A percentile compares a stretch with the other conserved stretches of the same genome.
These are phyloP conservation scores for Epirrita christyi DNA, from an alignment of 2,888 invertebrate genomes.

Conservation along the genomic window DNA sequence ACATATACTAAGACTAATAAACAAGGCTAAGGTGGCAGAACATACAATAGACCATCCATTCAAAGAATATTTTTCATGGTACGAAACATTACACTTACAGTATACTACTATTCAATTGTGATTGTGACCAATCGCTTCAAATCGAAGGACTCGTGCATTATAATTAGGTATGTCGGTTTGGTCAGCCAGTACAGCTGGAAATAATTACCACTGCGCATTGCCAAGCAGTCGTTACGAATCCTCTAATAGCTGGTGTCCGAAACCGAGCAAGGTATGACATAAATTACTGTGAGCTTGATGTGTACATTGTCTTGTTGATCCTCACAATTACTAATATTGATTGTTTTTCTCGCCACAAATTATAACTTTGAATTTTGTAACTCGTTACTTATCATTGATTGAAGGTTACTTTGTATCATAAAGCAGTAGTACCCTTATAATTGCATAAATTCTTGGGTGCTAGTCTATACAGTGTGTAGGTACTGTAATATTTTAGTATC, in stretches of 20 bases:
- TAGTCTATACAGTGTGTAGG: background rate
- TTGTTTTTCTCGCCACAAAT: slow-evolving; percentile 8
- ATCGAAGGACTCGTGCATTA: slow-evolving; percentile 75
- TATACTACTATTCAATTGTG: slow-evolving; percentile 45
- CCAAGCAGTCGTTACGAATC: slow-evolving; percentile 73
- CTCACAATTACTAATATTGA: slow-evolving; percentile 25
- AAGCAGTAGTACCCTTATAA: background rate
- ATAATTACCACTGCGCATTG: slow-evolving; percentile 75
- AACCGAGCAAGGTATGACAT: slow-evolving; percentile 76
- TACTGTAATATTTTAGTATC: no score
- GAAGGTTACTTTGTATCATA: slow-evolving; percentile 10
- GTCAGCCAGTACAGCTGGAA: slow-evolving; percentile 87
- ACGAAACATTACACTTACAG: slow-evolving; percentile 22
- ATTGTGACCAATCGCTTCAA: slow-evolving; percentile 69
- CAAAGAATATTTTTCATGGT: background rate
- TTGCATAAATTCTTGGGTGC: background rate
- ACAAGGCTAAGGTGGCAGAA: background rate
- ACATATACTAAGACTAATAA: background rate
- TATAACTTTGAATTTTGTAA: slow-evolving; percentile 17
- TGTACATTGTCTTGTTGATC: slow-evolving; percentile 39
- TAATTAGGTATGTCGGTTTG: slow-evolving; percentile 88
- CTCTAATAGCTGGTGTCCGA: slow-evolving; percentile 78
- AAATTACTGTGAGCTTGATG: slow-evolving; percentile 39
- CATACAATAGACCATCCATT: background rate
- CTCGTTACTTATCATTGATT: slow-evolving; percentile 13